phyloP scores from a whole-genome alignment of 2,113 vertebrate genomes.

The Hepsetus odoe region DNA sequence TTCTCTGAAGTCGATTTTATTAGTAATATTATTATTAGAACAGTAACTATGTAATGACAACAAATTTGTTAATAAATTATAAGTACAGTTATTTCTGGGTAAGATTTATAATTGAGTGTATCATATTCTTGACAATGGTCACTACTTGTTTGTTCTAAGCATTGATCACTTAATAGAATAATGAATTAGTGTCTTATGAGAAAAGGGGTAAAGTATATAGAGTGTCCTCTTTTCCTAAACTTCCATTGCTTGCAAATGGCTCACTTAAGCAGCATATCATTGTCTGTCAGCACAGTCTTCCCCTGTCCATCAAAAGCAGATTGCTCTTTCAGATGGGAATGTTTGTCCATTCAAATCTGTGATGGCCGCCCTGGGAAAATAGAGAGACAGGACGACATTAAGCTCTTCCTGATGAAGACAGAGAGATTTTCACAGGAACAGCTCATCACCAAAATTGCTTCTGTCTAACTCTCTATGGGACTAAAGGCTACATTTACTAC shows the following conservation, averaged over 20 bases:
- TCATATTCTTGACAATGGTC: background rate
- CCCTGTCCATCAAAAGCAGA: constrained; percentile 36
- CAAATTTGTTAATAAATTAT: constrained; percentile 62
- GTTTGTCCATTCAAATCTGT: constrained; percentile 31
- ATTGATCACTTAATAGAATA: background rate
- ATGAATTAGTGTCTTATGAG: background rate
- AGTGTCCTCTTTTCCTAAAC: background rate
- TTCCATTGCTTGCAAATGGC: background rate
- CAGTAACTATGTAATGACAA: constrained; percentile 62
- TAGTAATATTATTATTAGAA: constrained; percentile 62
- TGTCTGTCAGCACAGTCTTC: constrained; percentile 29
- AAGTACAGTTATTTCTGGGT: constrained; percentile 63
- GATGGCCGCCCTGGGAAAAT: background rate
- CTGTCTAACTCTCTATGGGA: constrained; percentile 5
- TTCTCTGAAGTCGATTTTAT: constrained; percentile 72
- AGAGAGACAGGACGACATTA: background rate
- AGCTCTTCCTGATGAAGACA: constrained; percentile 23
- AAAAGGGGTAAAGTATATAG: background rate
- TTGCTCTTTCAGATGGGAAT: constrained; percentile 30
- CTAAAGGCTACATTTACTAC: background rate
- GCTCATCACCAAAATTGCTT: constrained; percentile 26
- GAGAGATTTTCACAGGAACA: background rate
- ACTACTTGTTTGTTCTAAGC: background rate
- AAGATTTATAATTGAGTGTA: constrained; percentile 13
- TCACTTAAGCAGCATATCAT: constrained; percentile 1